A percentile compares a stretch with the other conserved stretches of the same genome.
phyloP scores from a whole-genome alignment of 2,797 vertebrate genomes.

The Bufotes viridis region DNA sequence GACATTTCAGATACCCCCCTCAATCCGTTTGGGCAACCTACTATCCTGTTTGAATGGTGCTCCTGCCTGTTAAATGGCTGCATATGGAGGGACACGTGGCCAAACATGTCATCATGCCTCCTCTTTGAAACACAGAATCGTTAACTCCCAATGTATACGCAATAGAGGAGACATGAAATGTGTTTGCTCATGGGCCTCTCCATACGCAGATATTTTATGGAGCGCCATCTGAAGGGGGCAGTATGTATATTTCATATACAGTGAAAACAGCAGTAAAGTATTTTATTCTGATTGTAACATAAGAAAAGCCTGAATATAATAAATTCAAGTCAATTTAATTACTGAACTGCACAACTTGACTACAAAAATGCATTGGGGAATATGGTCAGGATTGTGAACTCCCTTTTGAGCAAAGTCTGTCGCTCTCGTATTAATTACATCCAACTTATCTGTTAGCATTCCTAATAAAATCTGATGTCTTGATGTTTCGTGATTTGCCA shows the following conservation, averaged over 20 bases:
- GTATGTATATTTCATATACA: not conserved
- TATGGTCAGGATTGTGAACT: conserved; percentile 46
- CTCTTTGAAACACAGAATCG: too few relatives aligned
- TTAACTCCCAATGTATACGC: too few relatives aligned
- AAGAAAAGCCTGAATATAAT: not conserved
- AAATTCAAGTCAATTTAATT: conserved; percentile 49
- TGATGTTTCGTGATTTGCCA: conserved; percentile 45
- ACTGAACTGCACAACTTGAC: conserved; percentile 18
- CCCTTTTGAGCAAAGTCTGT: conserved; percentile 35
- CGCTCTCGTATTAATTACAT: conserved; percentile 52
- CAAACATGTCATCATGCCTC: too few relatives aligned
- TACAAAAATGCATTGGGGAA: conserved; percentile 41
- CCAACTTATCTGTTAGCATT: conserved; percentile 51
- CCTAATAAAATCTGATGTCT: conserved; percentile 57
- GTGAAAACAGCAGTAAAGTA: not conserved
- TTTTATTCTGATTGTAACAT: not conserved
- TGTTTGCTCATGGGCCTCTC: too few relatives aligned
- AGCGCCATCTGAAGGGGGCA: too few relatives aligned
- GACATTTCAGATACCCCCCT: too few relatives aligned
- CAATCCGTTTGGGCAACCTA: too few relatives aligned
- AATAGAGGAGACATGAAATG: too few relatives aligned
- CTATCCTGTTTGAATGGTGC: too few relatives aligned
- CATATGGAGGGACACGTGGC: too few relatives aligned
- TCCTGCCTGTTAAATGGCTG: too few relatives aligned
- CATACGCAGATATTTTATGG: too few relatives aligned